A percentile compares a stretch with the other conserved stretches of the same genome.
phyloP scores from a whole-genome alignment of 1,140 invertebrate genomes.

The Micrasema longulum region DNA sequence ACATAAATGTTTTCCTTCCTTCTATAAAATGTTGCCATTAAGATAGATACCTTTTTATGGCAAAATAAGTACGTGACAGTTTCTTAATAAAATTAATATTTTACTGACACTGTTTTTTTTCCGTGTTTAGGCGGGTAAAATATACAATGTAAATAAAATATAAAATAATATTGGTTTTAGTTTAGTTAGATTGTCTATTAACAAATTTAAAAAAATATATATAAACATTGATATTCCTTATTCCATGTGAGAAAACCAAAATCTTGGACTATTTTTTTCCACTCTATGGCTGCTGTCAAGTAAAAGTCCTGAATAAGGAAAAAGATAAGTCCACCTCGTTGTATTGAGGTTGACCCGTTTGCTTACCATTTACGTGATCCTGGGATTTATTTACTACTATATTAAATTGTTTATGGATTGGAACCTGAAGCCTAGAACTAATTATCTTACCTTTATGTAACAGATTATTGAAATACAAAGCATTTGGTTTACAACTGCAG shows the following conservation, averaged over 20 bases:
- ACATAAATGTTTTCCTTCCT: background rate
- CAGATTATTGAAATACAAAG: too few relatives aligned
- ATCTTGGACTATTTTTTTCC: background rate
- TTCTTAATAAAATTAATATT: background rate
- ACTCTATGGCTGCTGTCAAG: too few relatives aligned
- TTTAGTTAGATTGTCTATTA: background rate
- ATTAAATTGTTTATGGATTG: too few relatives aligned
- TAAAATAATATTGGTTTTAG: background rate
- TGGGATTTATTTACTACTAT: too few relatives aligned
- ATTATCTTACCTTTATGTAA: too few relatives aligned
- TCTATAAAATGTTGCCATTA: conserved; percentile 3
- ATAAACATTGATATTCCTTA: background rate
- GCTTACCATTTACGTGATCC: too few relatives aligned
- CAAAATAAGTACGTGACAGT: background rate
- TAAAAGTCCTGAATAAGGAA: too few relatives aligned
- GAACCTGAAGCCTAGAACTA: too few relatives aligned
- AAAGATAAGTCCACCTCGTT: too few relatives aligned
- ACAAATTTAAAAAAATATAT: background rate
- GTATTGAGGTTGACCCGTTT: too few relatives aligned
- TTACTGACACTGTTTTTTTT: background rate
- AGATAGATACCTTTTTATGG: background rate
- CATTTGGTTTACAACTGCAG: too few relatives aligned
- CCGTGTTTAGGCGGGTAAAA: background rate
- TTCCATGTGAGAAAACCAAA: background rate
- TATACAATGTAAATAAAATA: background rate